A percentile compares a stretch with the other conserved stretches of the same genome.
Evolutionary conservation across 2,888 invertebrate species (phyloP).

Genomic region (Trichogramma dendrolimi): DNA sequence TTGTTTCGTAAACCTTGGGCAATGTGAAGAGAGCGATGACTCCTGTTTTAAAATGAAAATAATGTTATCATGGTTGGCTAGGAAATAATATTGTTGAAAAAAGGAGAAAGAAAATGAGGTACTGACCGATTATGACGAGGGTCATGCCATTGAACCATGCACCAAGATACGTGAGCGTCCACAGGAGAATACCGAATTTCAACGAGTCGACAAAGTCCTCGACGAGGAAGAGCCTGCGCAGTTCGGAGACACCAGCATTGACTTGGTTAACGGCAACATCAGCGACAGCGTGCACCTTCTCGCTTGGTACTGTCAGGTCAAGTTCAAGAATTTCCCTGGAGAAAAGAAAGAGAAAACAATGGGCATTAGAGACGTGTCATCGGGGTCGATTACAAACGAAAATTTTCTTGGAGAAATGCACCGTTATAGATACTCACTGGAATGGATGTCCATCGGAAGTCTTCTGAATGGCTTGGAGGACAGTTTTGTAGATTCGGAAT

Average conservation of each 20-base stretch:
- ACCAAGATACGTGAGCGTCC: conserved; percentile 96
- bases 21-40: conserved; percentile 90
- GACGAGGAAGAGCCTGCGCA: conserved; percentile 91
- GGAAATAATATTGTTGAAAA: neutral
- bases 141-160: conserved; percentile 99
- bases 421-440: conserved; percentile 66
- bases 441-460: conserved; percentile 95
- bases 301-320: conserved; percentile 83
- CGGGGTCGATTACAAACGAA: too few species aligned
- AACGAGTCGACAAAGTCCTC: conserved; percentile 94
- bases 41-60: conserved; percentile 58
- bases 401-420: neutral
- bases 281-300: conserved; percentile 84
- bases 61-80: neutral
- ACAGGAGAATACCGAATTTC: conserved; percentile 91
- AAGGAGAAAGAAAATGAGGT: neutral
- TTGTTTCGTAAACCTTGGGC: conserved; percentile 94
- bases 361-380: too few species aligned
- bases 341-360: conserved; percentile 24
- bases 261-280: conserved; percentile 83
- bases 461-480: conserved; percentile 93
- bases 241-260: conserved; percentile 75
- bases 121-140: conserved; percentile 84
- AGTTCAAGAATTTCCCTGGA: conserved; percentile 76
- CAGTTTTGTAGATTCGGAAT: conserved; percentile 94